Evolutionary conservation across 2,797 vertebrate genomes (phyloP).

Genomic region (Poecilia velifera): DNA sequence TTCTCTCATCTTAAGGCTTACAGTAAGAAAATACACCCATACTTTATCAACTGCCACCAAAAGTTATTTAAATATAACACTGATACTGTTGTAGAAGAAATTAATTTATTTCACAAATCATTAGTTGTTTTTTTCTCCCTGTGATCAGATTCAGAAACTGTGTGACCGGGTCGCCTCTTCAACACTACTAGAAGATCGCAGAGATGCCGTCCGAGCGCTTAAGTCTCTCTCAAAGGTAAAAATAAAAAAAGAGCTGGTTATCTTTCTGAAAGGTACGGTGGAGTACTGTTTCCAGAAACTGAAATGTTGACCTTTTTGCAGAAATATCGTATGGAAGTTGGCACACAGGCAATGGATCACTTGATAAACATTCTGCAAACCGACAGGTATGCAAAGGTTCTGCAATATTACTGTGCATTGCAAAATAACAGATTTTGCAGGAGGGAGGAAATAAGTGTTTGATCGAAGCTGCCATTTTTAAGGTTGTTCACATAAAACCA

Average conservation of each 20-base stretch:
- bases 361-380: constrained; percentile 93
- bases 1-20: not conserved
- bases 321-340: constrained; percentile 97
- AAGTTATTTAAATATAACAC: not conserved
- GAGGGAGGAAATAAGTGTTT: not conserved
- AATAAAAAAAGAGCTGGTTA: not conserved
- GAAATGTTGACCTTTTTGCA: constrained; percentile 52
- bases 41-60: not conserved
- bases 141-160: constrained; percentile 92
- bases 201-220: constrained; percentile 95
- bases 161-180: constrained; percentile 97
- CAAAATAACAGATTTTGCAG: not conserved
- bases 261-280: not conserved
- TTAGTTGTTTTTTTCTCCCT: not conserved
- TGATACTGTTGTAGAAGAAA: not conserved
- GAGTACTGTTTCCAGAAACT: not conserved
- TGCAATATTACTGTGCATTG: not conserved
- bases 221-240: constrained; percentile 95
- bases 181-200: constrained; percentile 93
- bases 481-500: not conserved
- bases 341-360: constrained; percentile 94
- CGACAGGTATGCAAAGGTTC: constrained; percentile 84
- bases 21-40: not conserved
- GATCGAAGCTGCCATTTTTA: not conserved
- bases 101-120: not conserved